These are phyloP conservation scores for Polypterus bichir DNA, from an alignment of 2,113 vertebrate genomes.

Conservation along the genomic window DNA sequence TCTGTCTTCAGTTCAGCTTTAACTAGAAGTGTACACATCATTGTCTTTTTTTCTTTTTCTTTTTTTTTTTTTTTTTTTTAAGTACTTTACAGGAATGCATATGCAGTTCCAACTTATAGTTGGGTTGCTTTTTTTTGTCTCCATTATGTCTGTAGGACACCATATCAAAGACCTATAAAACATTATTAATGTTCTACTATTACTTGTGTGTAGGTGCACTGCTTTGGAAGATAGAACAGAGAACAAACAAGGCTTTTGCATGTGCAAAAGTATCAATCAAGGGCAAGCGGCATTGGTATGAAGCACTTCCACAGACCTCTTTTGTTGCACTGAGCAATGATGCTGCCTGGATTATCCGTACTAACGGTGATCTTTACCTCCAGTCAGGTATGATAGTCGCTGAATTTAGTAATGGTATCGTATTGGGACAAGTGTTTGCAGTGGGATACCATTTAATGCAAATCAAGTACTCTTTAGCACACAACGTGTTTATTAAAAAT, in stretches of 20 bases:
- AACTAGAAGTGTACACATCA: background rate
- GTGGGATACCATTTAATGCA: too few species aligned
- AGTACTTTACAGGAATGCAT: too few species aligned
- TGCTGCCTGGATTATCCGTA: conserved; percentile 86
- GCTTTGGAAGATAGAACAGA: conserved; percentile 96
- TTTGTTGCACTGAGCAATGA: conserved; percentile 85
- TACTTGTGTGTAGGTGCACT: conserved; percentile 55
- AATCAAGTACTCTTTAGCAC: too few species aligned
- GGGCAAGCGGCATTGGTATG: conserved; percentile 93
- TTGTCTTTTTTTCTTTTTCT: background rate
- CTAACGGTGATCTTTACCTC: conserved; percentile 84
- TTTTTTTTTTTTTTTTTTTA: background rate
- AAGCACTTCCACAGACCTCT: conserved; percentile 73
- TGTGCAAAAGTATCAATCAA: conserved; percentile 84
- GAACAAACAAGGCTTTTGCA: conserved; percentile 83
- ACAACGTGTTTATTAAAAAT: too few species aligned
- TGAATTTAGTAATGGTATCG: too few species aligned
- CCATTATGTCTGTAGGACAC: too few species aligned
- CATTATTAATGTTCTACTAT: too few species aligned
- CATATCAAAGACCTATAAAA: too few species aligned
- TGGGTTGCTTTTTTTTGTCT: too few species aligned
- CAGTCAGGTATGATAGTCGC: conserved; percentile 62
- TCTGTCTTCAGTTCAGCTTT: background rate
- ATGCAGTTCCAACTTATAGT: too few species aligned
- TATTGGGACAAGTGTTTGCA: too few species aligned